Evolutionary conservation across 2,888 invertebrate genomes (phyloP).

Genomic region (Agrotis exclamationis): DNA sequence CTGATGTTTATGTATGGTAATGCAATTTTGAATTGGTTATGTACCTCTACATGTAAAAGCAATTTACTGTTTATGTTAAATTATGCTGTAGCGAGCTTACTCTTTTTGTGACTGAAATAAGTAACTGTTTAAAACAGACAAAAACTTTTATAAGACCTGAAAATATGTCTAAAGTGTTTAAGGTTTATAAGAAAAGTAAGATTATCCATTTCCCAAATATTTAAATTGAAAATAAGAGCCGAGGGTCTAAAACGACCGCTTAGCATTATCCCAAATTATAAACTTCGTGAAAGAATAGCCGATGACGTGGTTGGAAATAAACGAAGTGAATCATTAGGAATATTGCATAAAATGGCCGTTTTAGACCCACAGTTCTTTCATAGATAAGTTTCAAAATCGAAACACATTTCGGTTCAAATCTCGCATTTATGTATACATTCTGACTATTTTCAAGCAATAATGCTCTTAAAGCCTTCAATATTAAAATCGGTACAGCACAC

Average conservation of each 20-base stretch:
- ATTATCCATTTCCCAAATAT: background rate
- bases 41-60: background rate
- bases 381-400: background rate
- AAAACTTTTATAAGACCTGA: background rate
- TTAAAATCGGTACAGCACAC: slow-evolving; percentile 51
- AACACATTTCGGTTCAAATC: background rate
- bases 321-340: too few relatives aligned
- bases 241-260: too few relatives aligned
- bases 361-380: background rate
- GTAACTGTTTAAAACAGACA: background rate
- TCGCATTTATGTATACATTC: background rate
- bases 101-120: background rate
- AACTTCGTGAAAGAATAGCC: too few relatives aligned
- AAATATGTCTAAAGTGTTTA: too few relatives aligned
- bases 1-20: slow-evolving; percentile 4
- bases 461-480: too few relatives aligned
- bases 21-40: background rate
- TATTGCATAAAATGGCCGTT: too few relatives aligned
- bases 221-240: too few relatives aligned
- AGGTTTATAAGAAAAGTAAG: background rate
- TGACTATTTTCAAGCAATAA: background rate
- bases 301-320: too few relatives aligned
- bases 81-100: too few relatives aligned
- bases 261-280: too few relatives aligned
- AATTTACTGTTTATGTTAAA: background rate